Base-by-base conservation (phyloP, 1,140 invertebrate species). In the Drosophila gunungcola region DNA sequence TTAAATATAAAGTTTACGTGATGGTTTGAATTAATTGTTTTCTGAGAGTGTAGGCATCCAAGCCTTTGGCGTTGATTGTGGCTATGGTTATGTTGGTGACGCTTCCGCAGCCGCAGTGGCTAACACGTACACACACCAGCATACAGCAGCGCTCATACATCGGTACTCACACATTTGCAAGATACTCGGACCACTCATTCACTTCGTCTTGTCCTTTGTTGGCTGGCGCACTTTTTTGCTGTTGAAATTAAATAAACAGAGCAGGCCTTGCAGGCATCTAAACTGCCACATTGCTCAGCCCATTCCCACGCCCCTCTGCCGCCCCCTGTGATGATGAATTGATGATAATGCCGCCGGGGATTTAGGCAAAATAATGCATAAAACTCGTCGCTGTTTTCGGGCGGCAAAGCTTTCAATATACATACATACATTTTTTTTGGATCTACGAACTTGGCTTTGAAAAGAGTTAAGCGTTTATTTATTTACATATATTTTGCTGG, bases 391-490 rank as follows among this genome's bases (percentile, higher is more conserved):
- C 52, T 45, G n/a, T 46, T 34, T 65, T 51, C 29, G 29, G n/a
- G n/a, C n/a, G 34, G 13, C 48, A 46, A 46, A 21, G 43, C 21
- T 46, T 46, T 13, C 16, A 32, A 21, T 43, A 38, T 51, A 51
- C 4, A 34, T 39, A 51, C 4, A 46, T 67, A 36, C 9, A 49
- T 10, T 21, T 75, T 74, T 78, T 70, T 61, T 61, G 41, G 32
- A 53, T 52, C 52, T 49, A 39, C 62, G 64, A 85, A 86, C 82
- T 86, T 77, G 84, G 84, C 84, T 88, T 83, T 77, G 43, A 89
- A 74, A 88, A 89, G 84, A 83, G 83, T 88, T 88, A 89, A 83
- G 80, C 79, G 80, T 88, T 89, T 88, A 83, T 88, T 88, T 89
- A 89, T 83, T 88, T 83, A 83, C 83, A 86, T 81, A 68, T 52